Evolutionary conservation across 2,113 vertebrate genomes (phyloP), one percentile per base, ranked within the genome.

Genomic region (Macaca nemestrina): DNA sequence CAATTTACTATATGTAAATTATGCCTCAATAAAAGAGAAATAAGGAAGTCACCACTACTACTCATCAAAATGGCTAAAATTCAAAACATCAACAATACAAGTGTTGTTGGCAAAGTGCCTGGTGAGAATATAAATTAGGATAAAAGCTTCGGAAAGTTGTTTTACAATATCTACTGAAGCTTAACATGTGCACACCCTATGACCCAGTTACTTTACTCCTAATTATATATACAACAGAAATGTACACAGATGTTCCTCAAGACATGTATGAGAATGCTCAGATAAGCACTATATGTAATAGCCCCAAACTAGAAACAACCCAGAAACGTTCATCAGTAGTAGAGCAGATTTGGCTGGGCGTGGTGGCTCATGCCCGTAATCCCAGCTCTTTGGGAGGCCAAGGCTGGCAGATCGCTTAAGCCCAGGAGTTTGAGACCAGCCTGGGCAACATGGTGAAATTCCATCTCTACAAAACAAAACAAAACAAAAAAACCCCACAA

Each of bases 121-220:
- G 55, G 10, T 52, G 64, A 92, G 82, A 88, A 52, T 72, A 52
- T 88, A 94, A 79, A 88, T 92, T 83, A 86, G 86, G 55, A 84
- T 94, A 92, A 92, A 92, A 18, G 32, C 43, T 94, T 94, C 87
- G n/a, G 81, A 93, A 95, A 87, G 43, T 59, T 83, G n/a, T 72
- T 57, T 91, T 59, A 83, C 43, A 82, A 45, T 81, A 68, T 82
- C 57, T 64, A 76, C 38, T 76, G 48, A 59, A 68, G 64, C 57
- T 84, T 95, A 88, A 79, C 48, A 88, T 50, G 45, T 38, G n/a
- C 35, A 89, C 43, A 89, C 6, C n/a, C 14, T 89, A 81, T 86
- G 84, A 88, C 43, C n/a, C 67, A 73, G 48, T 32, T 82, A 81
- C 52, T 73, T 55, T 14, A 94, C 78, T 94, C 32, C 89, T 81